phyloP scores from a whole-genome alignment of 2,113 vertebrate genomes.

The Vulpes ferrilata region DNA sequence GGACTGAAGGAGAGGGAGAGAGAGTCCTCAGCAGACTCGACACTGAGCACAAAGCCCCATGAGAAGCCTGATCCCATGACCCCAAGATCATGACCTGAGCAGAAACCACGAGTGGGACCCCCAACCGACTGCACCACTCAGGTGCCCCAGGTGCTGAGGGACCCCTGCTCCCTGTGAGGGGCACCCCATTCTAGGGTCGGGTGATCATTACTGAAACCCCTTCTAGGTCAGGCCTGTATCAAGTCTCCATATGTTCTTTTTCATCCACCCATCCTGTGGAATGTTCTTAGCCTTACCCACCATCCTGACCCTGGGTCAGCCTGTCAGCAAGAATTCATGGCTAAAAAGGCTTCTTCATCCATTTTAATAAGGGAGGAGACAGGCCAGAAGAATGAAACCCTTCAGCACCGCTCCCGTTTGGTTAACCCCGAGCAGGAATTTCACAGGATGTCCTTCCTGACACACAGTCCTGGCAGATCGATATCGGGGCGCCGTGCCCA shows the following conservation, averaged over 20 bases:
- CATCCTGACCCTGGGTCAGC: background rate
- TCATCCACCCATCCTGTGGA: background rate
- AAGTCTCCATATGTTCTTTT: background rate
- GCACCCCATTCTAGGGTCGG: background rate
- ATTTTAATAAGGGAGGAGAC: background rate
- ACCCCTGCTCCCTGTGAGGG: background rate
- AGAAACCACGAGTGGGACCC: background rate
- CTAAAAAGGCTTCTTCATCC: background rate
- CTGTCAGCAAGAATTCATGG: conserved; percentile 24
- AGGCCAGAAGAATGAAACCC: background rate
- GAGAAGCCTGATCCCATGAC: background rate
- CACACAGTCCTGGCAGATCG: background rate
- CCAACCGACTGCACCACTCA: background rate
- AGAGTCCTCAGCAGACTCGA: background rate
- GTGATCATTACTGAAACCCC: background rate
- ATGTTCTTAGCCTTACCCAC: background rate
- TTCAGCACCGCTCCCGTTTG: background rate
- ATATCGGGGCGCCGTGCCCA: background rate
- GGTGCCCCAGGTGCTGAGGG: background rate
- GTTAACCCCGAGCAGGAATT: conserved; percentile 32
- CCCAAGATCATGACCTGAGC: background rate
- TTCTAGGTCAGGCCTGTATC: background rate
- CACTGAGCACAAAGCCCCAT: background rate
- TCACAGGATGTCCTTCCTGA: conserved; percentile 68
- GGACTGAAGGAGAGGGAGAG: background rate